Evolutionary conservation across 2,888 invertebrate genomes (phyloP), one percentile per base, ranked within the genome.

Genomic region (Steromphala cineraria): DNA sequence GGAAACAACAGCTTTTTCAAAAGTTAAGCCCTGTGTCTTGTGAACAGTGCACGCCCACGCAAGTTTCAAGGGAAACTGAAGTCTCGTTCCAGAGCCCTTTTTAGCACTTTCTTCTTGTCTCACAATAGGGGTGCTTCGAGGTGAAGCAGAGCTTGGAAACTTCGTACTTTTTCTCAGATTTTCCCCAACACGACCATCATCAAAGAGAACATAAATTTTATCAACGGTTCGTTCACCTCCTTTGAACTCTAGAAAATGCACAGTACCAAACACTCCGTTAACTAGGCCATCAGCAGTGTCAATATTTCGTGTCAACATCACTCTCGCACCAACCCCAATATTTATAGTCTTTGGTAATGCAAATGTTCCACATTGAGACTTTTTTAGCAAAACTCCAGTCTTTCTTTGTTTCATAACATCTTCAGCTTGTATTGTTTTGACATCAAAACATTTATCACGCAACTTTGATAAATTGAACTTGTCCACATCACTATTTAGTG

Each of bases 211-310:
- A 46, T 74, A 53, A n/a, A 74, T 67, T 17, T n/a, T 74, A 21
- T 28, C n/a, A 8, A 55, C 31, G 8, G 8, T 36, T 8, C 8
- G 36, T 36, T 36, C 36, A 36, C 8, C 8, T 3, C 8, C 36
- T 36, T 36, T 71, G 19, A 19, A 52, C 52, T 17, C 13, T 24
- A 79, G 53, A 15, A 74, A 31, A 28, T 10, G n/a, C 0, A 81
- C 74, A 5, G 24, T 78, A 31, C 81, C 81, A 67, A 81, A 71
- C 24, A 40, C 71, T 13, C 71, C 81, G 67, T 81, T 81, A 5
- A 67, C 78, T 2, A 81, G 67, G 17, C 81, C 81, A 67, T 78
- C 78, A 24, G 52, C 17, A 15, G 78, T 71, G 67, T 80, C 40
- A 31, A 80, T 53, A 55, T 80, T 80, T 19, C n/a, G 46, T 52